These are phyloP conservation scores for Neodiprion fabricii DNA, from an alignment of 1,140 invertebrate genomes.

Conservation along the genomic window DNA sequence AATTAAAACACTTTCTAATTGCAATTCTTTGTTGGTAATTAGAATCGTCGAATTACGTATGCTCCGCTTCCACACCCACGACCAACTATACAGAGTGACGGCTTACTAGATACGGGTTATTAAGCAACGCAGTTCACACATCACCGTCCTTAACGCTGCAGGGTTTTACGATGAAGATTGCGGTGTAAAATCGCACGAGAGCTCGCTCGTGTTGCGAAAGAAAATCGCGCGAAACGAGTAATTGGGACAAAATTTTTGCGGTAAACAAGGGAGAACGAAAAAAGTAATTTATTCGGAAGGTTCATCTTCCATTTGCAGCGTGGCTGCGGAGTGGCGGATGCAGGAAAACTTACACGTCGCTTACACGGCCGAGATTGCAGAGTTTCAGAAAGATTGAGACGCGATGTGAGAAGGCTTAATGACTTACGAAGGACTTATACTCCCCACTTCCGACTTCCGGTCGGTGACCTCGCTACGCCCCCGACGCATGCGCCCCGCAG, in stretches of 20 bases:
- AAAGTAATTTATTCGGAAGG: too few species aligned
- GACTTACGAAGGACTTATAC: conserved; percentile 3
- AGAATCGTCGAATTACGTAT: conserved; percentile 51
- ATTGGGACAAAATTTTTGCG: background rate
- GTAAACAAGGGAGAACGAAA: background rate
- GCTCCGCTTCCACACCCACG: conserved; percentile 20
- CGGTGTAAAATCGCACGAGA: background rate
- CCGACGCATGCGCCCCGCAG: background rate
- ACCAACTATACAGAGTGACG: background rate
- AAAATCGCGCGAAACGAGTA: background rate
- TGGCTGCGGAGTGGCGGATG: too few species aligned
- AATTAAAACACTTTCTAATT: conserved; percentile 59
- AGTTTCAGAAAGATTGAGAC: too few species aligned
- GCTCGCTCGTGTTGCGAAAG: background rate
- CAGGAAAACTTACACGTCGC: too few species aligned
- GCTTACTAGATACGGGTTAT: conserved; percentile 42
- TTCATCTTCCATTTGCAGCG: too few species aligned
- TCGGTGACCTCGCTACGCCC: conserved; percentile 1
- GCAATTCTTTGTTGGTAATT: conserved; percentile 48
- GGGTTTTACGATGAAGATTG: background rate
- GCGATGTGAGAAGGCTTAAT: background rate
- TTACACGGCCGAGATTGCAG: too few species aligned
- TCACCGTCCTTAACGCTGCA: conserved; percentile 2
- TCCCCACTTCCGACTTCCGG: conserved; percentile 6
- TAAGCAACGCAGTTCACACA: conserved; percentile 54